These are phyloP conservation scores for Philereme transversata DNA, from an alignment of 2,888 invertebrate species.

Conservation along the genomic window DNA sequence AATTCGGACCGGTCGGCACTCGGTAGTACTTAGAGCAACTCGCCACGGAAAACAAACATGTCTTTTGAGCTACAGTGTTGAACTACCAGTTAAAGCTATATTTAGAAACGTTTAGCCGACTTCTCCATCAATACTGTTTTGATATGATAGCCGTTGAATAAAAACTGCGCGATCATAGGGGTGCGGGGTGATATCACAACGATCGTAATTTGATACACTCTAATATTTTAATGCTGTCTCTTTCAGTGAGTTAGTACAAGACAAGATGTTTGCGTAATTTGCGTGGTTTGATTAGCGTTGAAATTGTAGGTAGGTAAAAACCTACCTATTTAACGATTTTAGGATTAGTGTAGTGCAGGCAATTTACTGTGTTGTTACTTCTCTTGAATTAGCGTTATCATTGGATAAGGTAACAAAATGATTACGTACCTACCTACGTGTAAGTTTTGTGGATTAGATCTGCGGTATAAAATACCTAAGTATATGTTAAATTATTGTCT, in stretches of 20 bases:
- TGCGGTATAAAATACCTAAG: too few relatives aligned
- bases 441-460: too few relatives aligned
- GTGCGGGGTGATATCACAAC: constrained; percentile 31
- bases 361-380: too few relatives aligned
- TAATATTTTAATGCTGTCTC: constrained; percentile 20
- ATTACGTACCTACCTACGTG: too few relatives aligned
- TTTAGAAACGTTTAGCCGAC: constrained; percentile 20
- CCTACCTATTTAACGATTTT: not conserved
- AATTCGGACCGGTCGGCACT: constrained; percentile 77
- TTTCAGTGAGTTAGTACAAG: constrained; percentile 10
- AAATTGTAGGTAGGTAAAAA: not conserved
- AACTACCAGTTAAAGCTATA: constrained; percentile 51
- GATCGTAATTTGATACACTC: constrained; percentile 27
- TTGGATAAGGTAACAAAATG: too few relatives aligned
- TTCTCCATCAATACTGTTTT: constrained; percentile 28
- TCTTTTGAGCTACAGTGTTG: constrained; percentile 64
- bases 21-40: constrained; percentile 33
- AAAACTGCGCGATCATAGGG: constrained; percentile 37
- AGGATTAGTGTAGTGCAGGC: not conserved
- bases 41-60: constrained; percentile 76
- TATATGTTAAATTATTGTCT: too few relatives aligned
- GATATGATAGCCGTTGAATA: constrained; percentile 24
- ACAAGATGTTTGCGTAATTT: constrained; percentile 18
- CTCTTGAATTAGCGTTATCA: too few relatives aligned
- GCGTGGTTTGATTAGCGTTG: not conserved